Base-by-base conservation (phyloP, 2,888 invertebrate species). In the Hemistola chrysoprasaria region DNA sequence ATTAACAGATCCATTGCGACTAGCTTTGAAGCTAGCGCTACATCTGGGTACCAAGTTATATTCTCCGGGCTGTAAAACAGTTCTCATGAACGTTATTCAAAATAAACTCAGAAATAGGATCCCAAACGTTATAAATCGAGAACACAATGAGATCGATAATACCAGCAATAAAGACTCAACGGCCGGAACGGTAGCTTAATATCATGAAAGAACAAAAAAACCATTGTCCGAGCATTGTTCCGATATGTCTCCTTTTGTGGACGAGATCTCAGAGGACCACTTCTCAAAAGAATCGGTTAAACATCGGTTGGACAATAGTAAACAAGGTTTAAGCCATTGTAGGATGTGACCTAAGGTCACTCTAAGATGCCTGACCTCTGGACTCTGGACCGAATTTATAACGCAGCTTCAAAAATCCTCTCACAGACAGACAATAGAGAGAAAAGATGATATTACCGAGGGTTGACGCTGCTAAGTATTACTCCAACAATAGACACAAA, bases 391-490 rank as follows among this genome's bases (percentile, higher is more conserved):
- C 78, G 62, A 65, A 70, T 71, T 76, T 62, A 62, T 67, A 59
- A 63, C 62, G 54, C 56, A 10, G 29, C 38, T 59, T 59, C 31
- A 11, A 42, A 22, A 45, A 44, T 59, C 59, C 60, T 73, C 68
- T 69, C 73, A 50, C 62, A 73, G 71, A 42, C 47, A 55, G 57
- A 84, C 79, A 80, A 83, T 74, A 65, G 66, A 64, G 45, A 71
- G 70, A 79, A 75, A 71, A 63, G 79, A 78, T 64, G 71, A 63
- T 70, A 82, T 81, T 77, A 77, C 72, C 65, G 53, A 69, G 82
- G 87, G 87, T 81, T 75, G 82, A 84, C 73, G 76, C 77, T 79
- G 84, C 82, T 85, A 86, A 86, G 86, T 85, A 87, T 82, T 74
- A 73, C 76, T 55, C 56, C 57, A 68, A 88, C 87, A 87, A 87